These are phyloP conservation scores for Microcebus ravelobensis DNA, from an alignment of 2,113 vertebrate genomes.

Conservation along the genomic window DNA sequence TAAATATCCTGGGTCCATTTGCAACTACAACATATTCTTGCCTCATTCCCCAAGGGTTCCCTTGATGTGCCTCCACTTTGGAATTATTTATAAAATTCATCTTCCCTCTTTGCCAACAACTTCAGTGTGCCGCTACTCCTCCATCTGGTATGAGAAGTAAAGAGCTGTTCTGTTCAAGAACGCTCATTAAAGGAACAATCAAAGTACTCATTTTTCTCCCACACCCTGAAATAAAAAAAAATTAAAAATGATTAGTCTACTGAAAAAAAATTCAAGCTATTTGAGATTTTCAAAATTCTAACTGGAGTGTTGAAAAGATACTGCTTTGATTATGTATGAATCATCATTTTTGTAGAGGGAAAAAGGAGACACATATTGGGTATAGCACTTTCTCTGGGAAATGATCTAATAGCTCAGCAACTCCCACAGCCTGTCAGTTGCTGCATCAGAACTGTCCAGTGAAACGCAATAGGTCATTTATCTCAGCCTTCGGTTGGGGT, in stretches of 20 bases:
- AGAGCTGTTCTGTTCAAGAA: not conserved
- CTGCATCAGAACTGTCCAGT: not conserved
- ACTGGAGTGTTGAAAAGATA: not conserved
- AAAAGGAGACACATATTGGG: not conserved
- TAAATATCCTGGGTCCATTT: not conserved
- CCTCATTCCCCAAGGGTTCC: not conserved
- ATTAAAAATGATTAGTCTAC: not conserved
- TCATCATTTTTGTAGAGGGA: not conserved
- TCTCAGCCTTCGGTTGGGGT: not conserved
- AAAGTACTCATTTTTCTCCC: not conserved
- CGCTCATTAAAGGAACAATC: not conserved
- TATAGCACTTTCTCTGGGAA: not conserved
- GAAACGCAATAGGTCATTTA: not conserved
- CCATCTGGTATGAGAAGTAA: not conserved
- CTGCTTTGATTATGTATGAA: constrained; percentile 23
- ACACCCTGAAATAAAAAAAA: not conserved
- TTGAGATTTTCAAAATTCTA: constrained; percentile 53
- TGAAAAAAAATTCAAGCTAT: not conserved
- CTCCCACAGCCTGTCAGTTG: not conserved
- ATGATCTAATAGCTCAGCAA: not conserved
- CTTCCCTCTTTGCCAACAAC: not conserved
- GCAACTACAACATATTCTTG: not conserved
- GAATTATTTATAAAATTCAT: not conserved
- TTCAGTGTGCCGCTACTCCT: not conserved
- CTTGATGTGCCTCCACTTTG: not conserved